Evolutionary conservation across 2,797 vertebrate genomes (phyloP).

Genomic region (Antennarius maculatus): DNA sequence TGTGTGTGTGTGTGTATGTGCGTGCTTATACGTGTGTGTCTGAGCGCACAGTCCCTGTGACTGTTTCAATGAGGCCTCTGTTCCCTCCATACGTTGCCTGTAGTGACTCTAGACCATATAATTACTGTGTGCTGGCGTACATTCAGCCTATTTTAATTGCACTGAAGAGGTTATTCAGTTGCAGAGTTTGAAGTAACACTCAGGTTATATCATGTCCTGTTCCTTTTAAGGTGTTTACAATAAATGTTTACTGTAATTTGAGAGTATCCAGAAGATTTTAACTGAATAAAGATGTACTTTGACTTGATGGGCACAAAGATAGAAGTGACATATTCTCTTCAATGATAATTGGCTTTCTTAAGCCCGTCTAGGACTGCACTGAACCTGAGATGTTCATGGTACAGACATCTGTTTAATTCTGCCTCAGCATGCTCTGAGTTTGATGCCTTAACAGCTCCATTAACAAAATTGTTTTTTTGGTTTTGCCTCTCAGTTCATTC

Average conservation of each 20-base stretch:
- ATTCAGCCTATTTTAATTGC: conserved; percentile 27
- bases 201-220: conserved; percentile 2
- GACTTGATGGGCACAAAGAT: conserved; percentile 1
- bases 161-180: conserved; percentile 25
- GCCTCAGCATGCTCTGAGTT: conserved; percentile 29
- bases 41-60: conserved; percentile 3
- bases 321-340: conserved; percentile 13
- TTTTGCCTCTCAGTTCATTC: conserved; percentile 53
- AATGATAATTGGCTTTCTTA: conserved; percentile 13
- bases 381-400: conserved; percentile 4
- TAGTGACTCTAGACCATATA: conserved; percentile 15
- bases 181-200: conserved; percentile 20
- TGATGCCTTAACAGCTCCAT: conserved; percentile 37
- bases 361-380: conserved; percentile 14
- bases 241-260: background rate
- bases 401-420: conserved; percentile 9
- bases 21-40: too few species aligned
- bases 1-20: too few species aligned
- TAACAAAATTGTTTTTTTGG: conserved; percentile 28
- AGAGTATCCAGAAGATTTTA: conserved; percentile 14
- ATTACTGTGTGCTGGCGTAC: conserved; percentile 29
- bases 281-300: conserved; percentile 21
- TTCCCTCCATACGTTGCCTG: conserved; percentile 22
- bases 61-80: conserved; percentile 50
- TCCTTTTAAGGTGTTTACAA: conserved; percentile 1